phyloP scores from a whole-genome alignment of 2,888 invertebrate species.

The Harmothoe impar region DNA sequence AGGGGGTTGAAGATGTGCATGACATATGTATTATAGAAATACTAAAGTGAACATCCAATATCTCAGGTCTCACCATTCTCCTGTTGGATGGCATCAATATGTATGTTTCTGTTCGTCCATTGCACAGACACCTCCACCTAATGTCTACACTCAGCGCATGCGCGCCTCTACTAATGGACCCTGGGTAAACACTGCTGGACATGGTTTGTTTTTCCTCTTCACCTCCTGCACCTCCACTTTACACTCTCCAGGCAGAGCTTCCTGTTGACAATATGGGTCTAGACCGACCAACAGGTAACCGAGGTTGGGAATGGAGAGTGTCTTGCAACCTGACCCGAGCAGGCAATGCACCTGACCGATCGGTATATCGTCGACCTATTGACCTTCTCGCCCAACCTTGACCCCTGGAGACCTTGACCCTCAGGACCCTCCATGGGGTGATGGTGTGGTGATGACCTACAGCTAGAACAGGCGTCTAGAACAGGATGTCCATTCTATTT shows the following conservation, averaged over 20 bases:
- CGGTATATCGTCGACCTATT: slow-evolving; percentile 13
- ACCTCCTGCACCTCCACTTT: neutral
- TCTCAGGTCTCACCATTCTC: no score
- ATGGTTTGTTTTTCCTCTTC: slow-evolving; percentile 37
- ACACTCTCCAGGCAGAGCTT: slow-evolving; percentile 17
- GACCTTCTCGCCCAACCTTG: slow-evolving; percentile 8
- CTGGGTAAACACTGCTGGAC: neutral
- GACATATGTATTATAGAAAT: no score
- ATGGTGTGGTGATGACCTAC: neutral
- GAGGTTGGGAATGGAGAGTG: neutral
- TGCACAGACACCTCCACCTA: neutral
- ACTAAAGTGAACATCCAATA: no score
- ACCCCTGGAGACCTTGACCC: slow-evolving; percentile 1
- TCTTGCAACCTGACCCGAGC: neutral
- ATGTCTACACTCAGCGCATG: neutral
- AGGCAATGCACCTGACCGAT: slow-evolving; percentile 34
- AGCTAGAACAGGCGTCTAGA: no score
- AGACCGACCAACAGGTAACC: neutral
- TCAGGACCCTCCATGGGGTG: neutral
- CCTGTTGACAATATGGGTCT: neutral
- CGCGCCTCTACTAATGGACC: neutral
- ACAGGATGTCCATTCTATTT: no score
- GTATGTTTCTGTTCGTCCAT: neutral
- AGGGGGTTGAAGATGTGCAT: no score
- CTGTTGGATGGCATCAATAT: no score